A percentile compares a stretch with the other conserved stretches of the same genome.
Conservation (phyloP, 2,888 invertebrate genomes). For the Apoderus coryli region DNA sequence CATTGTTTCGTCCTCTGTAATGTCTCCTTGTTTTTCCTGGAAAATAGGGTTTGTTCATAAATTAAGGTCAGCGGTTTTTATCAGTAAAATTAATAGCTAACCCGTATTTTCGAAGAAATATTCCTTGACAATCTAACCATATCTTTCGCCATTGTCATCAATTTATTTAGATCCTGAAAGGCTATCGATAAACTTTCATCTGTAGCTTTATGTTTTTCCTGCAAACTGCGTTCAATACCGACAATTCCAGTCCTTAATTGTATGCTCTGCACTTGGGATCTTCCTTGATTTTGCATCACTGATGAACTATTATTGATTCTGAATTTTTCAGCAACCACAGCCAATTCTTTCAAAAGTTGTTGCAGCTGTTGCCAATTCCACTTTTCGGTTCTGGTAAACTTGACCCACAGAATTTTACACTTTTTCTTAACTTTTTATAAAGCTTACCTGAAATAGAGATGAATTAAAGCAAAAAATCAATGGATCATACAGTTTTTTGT, state of each 20-base stretch:
- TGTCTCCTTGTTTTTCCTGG: slow-evolving; percentile 78
- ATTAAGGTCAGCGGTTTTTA: slow-evolving; percentile 31
- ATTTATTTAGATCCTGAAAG: slow-evolving; percentile 86
- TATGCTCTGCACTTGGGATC: slow-evolving; percentile 33
- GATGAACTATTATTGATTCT: too few species aligned
- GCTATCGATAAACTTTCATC: slow-evolving; percentile 85
- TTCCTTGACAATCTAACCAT: slow-evolving; percentile 89
- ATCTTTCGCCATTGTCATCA: slow-evolving; percentile 94
- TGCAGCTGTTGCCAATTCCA: slow-evolving; percentile 9
- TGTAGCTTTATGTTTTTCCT: slow-evolving; percentile 80
- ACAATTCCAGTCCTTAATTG: slow-evolving; percentile 80
- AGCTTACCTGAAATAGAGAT: too few species aligned
- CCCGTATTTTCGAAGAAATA: slow-evolving; percentile 81
- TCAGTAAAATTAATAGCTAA: too few species aligned
- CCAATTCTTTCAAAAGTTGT: too few species aligned
- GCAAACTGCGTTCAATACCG: slow-evolving; percentile 86
- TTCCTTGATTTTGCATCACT: slow-evolving; percentile 17
- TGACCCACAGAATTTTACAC: too few species aligned
- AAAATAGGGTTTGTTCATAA: slow-evolving; percentile 11
- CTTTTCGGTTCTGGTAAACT: too few species aligned
- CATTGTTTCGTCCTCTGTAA: slow-evolving; percentile 94
- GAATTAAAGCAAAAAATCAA: too few species aligned
- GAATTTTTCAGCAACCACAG: too few species aligned
- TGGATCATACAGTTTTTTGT: too few species aligned
- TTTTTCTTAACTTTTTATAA: too few species aligned